Base-by-base conservation (phyloP, 2,888 invertebrate species). In the Deilephila elpenor region DNA sequence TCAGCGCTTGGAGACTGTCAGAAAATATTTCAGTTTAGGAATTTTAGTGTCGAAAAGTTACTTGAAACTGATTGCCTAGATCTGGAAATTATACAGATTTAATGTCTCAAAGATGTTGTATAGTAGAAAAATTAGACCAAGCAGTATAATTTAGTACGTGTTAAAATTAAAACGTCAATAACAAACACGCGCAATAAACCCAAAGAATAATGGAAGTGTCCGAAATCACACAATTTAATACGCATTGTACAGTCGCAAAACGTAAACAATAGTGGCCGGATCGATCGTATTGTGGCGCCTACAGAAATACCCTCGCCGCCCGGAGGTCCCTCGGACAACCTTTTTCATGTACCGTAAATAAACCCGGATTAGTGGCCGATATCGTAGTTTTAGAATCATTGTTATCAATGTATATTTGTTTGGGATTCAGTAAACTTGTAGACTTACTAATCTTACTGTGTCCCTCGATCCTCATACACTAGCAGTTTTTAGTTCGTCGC, bases 201-300 rank as follows among this genome's bases (percentile, higher is more conserved):
- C 11, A 44, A 44, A 44, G 14, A 11, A 44, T 44, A 11, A 14
- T 44, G 44, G 11, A 51, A 51, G 17, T 20, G 67, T 4, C 25
- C 51, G 44, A 67, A 67, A 51, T 67, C 17, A 44, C 51, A 44
- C 61, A 64, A 51, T 51, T 67, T 67, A 51, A 67, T 61, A 53
- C 62, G 59, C 72, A 73, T 62, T 64, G 59, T 73, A 71, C 59
- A 74, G 56, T 70, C 72, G 32, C 59, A 59, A 59, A 62, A 59
- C 59, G 62, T 74, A 72, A 74, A 74, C 74, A 74, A 74, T 74
- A 32, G 72, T 25, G 44, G 56, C 6, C 56, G 74, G 74, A 74
- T 74, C 71, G 74, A 74, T 74, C 64, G 67, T 59, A 67, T 74
- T 74, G 74, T 74, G 72, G 64, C 59, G 70, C 67, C n/a, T 67